Conservation (phyloP, 2,113 vertebrate species). For the Phocoena sinus region DNA sequence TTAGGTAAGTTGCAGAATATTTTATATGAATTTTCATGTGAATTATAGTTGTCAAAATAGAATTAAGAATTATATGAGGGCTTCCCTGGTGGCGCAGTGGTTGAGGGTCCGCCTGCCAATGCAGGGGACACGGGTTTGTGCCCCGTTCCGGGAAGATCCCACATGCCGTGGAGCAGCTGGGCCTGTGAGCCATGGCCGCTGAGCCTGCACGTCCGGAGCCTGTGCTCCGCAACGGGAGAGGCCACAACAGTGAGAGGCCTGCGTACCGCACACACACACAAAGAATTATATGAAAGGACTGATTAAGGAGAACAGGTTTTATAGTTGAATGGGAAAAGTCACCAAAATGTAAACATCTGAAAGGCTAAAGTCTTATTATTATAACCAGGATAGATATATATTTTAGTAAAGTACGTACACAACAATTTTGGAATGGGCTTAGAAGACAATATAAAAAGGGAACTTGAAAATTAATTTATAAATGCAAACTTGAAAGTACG, state of each 20-base stretch:
- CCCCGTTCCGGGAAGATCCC: rapidly evolving
- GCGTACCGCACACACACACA: too few relatives aligned
- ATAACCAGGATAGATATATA: not conserved
- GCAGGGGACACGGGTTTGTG: rapidly evolving
- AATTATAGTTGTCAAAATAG: not conserved
- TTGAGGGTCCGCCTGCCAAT: too few relatives aligned
- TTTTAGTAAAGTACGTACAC: not conserved
- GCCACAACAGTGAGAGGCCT: too few relatives aligned
- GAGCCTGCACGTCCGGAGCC: too few relatives aligned
- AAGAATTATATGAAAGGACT: not conserved
- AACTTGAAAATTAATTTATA: not conserved
- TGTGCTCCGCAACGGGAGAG: too few relatives aligned
- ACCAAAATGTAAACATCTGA: not conserved
- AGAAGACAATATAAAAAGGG: not conserved
- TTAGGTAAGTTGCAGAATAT: not conserved
- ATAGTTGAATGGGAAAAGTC: not conserved
- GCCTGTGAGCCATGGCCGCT: too few relatives aligned
- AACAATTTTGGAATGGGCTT: not conserved
- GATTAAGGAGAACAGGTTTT: not conserved
- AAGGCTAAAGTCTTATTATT: not conserved
- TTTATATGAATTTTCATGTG: not conserved
- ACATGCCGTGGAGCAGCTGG: too few relatives aligned
- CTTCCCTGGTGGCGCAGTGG: too few relatives aligned
- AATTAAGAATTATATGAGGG: not conserved
- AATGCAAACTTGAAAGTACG: not conserved